Evolutionary conservation across 2,888 invertebrate genomes (phyloP).

Genomic region (Eristalinus aeneus): DNA sequence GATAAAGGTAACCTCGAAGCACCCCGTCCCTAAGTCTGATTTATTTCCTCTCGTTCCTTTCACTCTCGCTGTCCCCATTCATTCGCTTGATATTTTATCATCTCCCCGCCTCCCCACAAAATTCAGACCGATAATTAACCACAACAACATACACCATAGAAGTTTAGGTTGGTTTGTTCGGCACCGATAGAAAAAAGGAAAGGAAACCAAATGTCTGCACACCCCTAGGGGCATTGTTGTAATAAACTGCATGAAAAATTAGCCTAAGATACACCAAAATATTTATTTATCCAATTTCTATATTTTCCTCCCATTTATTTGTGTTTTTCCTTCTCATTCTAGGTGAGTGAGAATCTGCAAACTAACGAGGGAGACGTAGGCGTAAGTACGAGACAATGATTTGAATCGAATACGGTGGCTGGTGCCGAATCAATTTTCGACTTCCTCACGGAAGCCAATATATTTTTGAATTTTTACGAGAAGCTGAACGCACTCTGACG

Average conservation of each 20-base stretch:
- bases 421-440: neutral
- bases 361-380: conserved; percentile 3
- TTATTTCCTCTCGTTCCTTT: neutral
- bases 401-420: conserved; percentile 2
- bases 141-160: neutral
- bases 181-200: neutral
- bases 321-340: conserved; percentile 25
- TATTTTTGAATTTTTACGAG: conserved; percentile 12
- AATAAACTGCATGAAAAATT: conserved; percentile 53
- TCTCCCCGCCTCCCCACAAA: neutral
- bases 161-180: neutral
- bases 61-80: neutral
- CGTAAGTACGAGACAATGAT: conserved; percentile 32
- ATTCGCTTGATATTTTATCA: neutral
- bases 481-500: neutral
- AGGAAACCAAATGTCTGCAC: neutral
- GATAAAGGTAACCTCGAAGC: neutral
- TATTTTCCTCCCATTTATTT: neutral
- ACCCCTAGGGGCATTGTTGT: neutral
- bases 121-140: neutral
- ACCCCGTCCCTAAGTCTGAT: neutral
- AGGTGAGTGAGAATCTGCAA: conserved; percentile 42
- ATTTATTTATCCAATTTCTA: neutral
- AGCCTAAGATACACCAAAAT: conserved; percentile 17
- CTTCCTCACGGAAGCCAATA: neutral